Percentiles rank a stretch among this genome's conserved stretches.
phyloP scores from a whole-genome alignment of 2,797 vertebrate species.

The Chrosomus eos region DNA sequence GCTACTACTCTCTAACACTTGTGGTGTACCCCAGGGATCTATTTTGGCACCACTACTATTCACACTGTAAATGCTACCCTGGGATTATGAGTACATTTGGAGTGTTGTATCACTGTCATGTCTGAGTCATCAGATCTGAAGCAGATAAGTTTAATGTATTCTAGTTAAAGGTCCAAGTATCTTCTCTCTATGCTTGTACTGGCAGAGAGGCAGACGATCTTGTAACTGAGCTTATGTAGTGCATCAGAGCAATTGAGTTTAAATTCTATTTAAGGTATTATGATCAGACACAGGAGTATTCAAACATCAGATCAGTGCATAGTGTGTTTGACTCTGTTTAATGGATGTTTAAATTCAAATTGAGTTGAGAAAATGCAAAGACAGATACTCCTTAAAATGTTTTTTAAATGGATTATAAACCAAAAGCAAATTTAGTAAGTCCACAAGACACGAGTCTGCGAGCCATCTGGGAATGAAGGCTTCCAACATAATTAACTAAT shows the following conservation, averaged over 20 bases:
- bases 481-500: slow-evolving; percentile 42
- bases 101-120: too few species aligned
- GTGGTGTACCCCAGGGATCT: too few species aligned
- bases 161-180: background rate
- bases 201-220: background rate
- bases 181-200: background rate
- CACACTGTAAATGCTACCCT: too few species aligned
- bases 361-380: background rate
- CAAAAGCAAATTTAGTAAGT: background rate
- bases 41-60: too few species aligned
- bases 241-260: background rate
- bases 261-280: background rate
- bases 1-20: too few species aligned
- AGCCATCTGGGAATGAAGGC: slow-evolving; percentile 9
- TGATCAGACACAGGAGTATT: background rate
- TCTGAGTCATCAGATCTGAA: background rate
- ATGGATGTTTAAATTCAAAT: background rate
- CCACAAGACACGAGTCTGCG: background rate
- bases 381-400: background rate
- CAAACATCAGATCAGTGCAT: background rate
- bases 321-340: background rate
- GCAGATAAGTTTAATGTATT: slow-evolving; percentile 24
- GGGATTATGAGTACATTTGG: too few species aligned
- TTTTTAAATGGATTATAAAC: slow-evolving; percentile 5
- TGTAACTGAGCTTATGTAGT: background rate